Percentiles rank a stretch among this genome's conserved stretches.
Evolutionary conservation across 1,140 invertebrate species (phyloP).

Genomic region (Batillaria attramentaria): DNA sequence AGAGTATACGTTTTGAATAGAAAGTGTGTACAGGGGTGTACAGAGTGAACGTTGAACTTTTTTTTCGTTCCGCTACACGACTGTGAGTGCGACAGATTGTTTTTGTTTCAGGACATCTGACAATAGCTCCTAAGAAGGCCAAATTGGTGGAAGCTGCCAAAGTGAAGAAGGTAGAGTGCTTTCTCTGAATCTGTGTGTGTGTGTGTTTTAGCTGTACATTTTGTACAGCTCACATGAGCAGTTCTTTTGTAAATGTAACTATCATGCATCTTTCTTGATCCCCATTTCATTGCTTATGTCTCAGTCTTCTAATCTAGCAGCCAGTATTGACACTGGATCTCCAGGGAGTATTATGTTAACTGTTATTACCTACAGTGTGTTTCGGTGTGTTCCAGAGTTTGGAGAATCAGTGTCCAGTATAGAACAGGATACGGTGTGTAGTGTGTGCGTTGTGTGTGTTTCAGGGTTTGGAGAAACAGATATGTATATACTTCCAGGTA

Average conservation of each 20-base stretch:
- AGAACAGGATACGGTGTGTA: too few species aligned
- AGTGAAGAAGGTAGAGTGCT: not conserved
- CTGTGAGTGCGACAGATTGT: too few species aligned
- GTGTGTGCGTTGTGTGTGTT: too few species aligned
- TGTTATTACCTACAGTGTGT: too few species aligned
- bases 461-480: too few species aligned
- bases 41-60: not conserved
- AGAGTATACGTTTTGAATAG: not conserved
- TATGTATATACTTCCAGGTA: too few species aligned
- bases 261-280: not conserved
- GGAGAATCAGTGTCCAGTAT: too few species aligned
- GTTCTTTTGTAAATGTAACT: not conserved
- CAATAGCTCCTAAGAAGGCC: not conserved
- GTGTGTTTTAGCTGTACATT: not conserved
- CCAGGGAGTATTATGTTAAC: too few species aligned
- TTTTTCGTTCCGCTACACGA: too few species aligned
- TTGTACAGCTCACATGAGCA: not conserved
- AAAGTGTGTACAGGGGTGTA: not conserved
- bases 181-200: not conserved
- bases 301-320: too few species aligned
- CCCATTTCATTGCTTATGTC: not conserved
- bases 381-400: too few species aligned
- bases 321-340: too few species aligned
- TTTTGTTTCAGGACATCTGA: not conserved
- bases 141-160: not conserved